Conservation (phyloP, 2,113 vertebrate species). For the Motacilla tschutschensis region DNA sequence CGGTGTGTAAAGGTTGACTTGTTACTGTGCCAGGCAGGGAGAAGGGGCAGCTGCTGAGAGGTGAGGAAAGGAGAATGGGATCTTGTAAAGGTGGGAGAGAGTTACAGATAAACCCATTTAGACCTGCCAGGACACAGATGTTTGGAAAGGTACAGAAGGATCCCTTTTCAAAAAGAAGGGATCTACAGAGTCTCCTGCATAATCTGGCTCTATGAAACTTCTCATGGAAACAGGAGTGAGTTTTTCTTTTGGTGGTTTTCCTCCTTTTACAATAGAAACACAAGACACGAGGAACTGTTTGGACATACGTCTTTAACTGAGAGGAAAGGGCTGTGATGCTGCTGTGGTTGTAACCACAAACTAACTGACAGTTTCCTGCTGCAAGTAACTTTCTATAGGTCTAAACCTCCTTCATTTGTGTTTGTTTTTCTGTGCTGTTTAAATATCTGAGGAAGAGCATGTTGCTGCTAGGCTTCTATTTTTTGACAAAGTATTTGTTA, state of each 20-base stretch:
- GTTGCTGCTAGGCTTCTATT: background rate
- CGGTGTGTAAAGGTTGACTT: background rate
- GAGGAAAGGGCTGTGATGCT: conserved; percentile 29
- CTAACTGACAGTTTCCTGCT: conserved; percentile 53
- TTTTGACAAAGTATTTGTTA: background rate
- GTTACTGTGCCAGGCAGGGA: background rate
- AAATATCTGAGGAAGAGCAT: background rate
- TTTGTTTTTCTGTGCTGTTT: background rate
- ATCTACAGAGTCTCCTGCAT: background rate
- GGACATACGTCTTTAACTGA: background rate
- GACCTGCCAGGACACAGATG: background rate
- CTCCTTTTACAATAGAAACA: background rate
- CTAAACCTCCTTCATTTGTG: background rate
- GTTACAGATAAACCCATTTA: background rate
- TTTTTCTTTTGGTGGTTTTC: background rate
- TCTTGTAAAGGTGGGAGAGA: background rate
- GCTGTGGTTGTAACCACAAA: conserved; percentile 53
- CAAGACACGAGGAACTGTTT: background rate
- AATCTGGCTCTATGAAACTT: background rate
- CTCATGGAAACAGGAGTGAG: background rate
- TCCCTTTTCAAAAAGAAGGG: background rate
- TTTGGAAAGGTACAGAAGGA: background rate
- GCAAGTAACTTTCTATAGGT: conserved; percentile 22
- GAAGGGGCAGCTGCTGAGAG: background rate
- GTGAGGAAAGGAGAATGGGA: background rate